Evolutionary conservation across 2,797 vertebrate genomes (phyloP).

Genomic region (Synanceia verrucosa): DNA sequence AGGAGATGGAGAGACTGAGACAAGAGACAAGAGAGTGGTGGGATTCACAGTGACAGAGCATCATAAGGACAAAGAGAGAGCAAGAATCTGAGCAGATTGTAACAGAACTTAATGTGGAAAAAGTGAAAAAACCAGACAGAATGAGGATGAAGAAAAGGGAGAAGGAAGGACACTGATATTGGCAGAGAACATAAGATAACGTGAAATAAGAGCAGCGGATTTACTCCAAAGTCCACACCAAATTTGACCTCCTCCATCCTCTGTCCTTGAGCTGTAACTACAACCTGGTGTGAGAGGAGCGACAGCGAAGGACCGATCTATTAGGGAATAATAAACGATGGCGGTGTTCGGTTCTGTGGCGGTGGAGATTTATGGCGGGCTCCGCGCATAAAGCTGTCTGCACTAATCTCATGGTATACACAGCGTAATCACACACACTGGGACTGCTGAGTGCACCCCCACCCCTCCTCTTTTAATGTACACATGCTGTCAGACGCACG

Average conservation of each 20-base stretch:
- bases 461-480: slow-evolving; percentile 50
- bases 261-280: slow-evolving; percentile 60
- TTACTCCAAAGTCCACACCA: slow-evolving; percentile 44
- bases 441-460: slow-evolving; percentile 17
- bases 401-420: slow-evolving; percentile 77
- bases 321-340: slow-evolving; percentile 71
- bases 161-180: slow-evolving; percentile 29
- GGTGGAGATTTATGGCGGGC: slow-evolving; percentile 63
- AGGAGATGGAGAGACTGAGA: background rate
- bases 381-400: slow-evolving; percentile 73
- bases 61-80: slow-evolving; percentile 37
- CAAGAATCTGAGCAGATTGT: slow-evolving; percentile 38
- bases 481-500: slow-evolving; percentile 64
- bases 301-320: slow-evolving; percentile 57
- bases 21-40: slow-evolving; percentile 14
- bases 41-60: slow-evolving; percentile 40
- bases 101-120: slow-evolving; percentile 22
- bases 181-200: slow-evolving; percentile 34
- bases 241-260: slow-evolving; percentile 52
- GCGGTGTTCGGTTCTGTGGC: slow-evolving; percentile 44
- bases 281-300: slow-evolving; percentile 44
- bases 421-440: slow-evolving; percentile 67
- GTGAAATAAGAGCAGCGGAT: slow-evolving; percentile 41
- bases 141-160: slow-evolving; percentile 4
- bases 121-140: slow-evolving; percentile 25